Evolutionary conservation across 2,888 invertebrate genomes (phyloP), one percentile per base, ranked within the genome.

Genomic region (Tryphoninae sp.): DNA sequence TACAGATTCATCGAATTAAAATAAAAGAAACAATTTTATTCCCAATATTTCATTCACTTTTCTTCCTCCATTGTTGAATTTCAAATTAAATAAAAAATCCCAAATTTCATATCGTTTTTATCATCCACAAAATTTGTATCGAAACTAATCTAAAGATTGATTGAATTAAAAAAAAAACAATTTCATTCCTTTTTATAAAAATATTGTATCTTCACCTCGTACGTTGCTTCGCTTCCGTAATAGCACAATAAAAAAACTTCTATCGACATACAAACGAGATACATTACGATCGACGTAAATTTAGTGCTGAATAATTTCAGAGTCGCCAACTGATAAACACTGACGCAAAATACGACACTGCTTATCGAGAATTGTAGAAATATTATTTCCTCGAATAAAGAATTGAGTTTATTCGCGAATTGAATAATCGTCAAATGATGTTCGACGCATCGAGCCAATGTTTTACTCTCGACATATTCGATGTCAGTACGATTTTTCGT

Each of bases 211-310:
- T 71, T 73, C 72, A 87, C 88, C 86, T 87, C 78, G 33, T 85
- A 64, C 16, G 82, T 85, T 6, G 87, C 81, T 83, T 88, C 86
- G 74, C 87, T 87, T 64, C 89, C 89, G 26, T 86, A 87, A 86
- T 86, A 89, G n/a, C 88, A 89, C 23, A 86, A 86, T 3, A 87
- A 68, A 72, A 87, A 89, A 19, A 88, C 85, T 77, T 89, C 87
- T 40, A 82, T 83, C 19, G 86, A 19, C 84, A 86, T 83, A 49
- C 80, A 68, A 3, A 61, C 76, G 2, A 84, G 71, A 23, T 85
- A 86, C n/a, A 84, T 40, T 22, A 65, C n/a, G 45, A 83, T 64
- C 2, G 82, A 83, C 7, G 74, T 64, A 45, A 86, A 86, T 61
- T 69, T 79, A 7, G 72, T 19, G 45, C 71, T 86, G 23, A 83